Conservation (phyloP, 2,113 vertebrate genomes). For the Leiothrix lutea region DNA sequence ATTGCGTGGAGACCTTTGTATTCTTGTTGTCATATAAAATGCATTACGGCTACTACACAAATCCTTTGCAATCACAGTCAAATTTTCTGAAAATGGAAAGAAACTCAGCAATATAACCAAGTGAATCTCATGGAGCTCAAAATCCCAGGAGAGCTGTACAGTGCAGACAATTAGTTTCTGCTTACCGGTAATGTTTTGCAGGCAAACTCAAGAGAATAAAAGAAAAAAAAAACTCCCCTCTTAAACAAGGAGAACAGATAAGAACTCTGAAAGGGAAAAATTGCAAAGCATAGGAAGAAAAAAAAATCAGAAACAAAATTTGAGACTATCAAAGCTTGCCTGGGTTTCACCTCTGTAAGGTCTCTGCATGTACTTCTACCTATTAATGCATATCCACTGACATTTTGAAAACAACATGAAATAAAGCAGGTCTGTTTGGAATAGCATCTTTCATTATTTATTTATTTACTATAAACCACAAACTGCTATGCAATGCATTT, state of each 20-base stretch:
- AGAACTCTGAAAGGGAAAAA: background rate
- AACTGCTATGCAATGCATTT: background rate
- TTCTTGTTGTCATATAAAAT: background rate
- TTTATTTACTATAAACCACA: slow-evolving; percentile 12
- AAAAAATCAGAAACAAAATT: background rate
- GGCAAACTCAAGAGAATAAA: background rate
- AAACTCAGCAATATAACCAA: background rate
- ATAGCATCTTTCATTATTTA: slow-evolving; percentile 32
- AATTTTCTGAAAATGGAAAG: background rate
- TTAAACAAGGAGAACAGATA: background rate
- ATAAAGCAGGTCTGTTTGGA: background rate
- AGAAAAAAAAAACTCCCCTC: background rate
- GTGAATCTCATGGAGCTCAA: background rate
- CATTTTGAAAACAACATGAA: background rate
- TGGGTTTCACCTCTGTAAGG: background rate
- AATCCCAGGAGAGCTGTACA: background rate
- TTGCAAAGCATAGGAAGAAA: background rate
- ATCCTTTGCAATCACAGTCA: slow-evolving; percentile 15
- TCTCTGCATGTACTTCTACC: background rate
- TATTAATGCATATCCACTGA: background rate
- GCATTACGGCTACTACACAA: slow-evolving; percentile 13
- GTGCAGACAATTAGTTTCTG: slow-evolving; percentile 45
- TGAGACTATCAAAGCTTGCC: background rate
- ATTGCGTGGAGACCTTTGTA: background rate
- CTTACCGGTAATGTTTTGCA: background rate